These are phyloP conservation scores for Psittacus erithacus DNA, from an alignment of 2,113 vertebrate genomes.

Conservation along the genomic window DNA sequence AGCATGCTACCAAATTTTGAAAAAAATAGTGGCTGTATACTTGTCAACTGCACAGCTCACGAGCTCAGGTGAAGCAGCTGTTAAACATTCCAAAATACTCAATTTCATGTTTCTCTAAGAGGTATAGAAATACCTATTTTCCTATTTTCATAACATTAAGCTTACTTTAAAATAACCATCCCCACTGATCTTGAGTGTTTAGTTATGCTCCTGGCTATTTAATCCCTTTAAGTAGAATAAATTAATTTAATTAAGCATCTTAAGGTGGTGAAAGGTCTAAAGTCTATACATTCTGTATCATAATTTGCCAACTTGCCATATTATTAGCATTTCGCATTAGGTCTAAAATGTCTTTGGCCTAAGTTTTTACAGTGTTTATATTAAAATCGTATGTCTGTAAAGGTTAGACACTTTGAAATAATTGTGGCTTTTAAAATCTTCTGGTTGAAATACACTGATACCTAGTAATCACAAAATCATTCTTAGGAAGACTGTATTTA, in stretches of 20 bases:
- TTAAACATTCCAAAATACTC: background rate
- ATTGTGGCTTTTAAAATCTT: background rate
- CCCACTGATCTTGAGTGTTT: background rate
- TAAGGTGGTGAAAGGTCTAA: background rate
- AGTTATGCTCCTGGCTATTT: background rate
- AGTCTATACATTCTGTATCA: background rate
- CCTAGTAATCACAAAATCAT: background rate
- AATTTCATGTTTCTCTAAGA: background rate
- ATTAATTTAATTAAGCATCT: slow-evolving; percentile 9
- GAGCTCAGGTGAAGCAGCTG: background rate
- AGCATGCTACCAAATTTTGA: background rate
- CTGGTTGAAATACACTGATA: background rate
- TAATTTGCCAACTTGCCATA: background rate
- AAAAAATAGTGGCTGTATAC: background rate
- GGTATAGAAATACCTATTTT: background rate
- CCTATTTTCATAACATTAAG: background rate
- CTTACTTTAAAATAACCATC: background rate
- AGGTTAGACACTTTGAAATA: background rate
- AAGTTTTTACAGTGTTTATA: background rate
- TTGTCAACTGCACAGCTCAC: background rate
- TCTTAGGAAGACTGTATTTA: background rate
- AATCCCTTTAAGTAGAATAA: background rate
- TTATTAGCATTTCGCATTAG: background rate
- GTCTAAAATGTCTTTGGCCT: background rate
- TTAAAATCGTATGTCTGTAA: background rate